Evolutionary conservation across 2,797 vertebrate species (phyloP).

Genomic region (Ctenopoma kingsleyae): DNA sequence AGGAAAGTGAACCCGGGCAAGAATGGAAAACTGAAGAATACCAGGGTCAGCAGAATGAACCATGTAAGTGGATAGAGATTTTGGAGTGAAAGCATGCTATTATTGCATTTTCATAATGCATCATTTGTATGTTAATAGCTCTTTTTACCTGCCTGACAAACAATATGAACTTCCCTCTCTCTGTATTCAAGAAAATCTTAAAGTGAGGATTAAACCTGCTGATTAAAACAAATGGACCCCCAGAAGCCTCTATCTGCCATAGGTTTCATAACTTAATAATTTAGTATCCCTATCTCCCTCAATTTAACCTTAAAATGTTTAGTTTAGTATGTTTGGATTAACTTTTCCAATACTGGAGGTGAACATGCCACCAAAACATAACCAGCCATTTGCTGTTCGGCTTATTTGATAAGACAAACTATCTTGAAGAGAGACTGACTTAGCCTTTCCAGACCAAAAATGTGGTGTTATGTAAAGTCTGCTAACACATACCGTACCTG

Average conservation of each 20-base stretch:
- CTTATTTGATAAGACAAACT: background rate
- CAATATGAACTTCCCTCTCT: slow-evolving; percentile 11
- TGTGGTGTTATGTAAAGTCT: background rate
- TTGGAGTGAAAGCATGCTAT: slow-evolving; percentile 69
- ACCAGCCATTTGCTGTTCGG: background rate
- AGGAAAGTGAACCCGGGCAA: slow-evolving; percentile 33
- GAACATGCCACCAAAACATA: background rate
- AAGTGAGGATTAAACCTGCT: slow-evolving; percentile 26
- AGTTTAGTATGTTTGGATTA: background rate
- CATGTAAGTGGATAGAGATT: slow-evolving; percentile 72
- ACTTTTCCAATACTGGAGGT: background rate
- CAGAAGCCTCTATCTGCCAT: background rate
- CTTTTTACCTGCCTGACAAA: slow-evolving; percentile 51
- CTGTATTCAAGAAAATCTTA: slow-evolving; percentile 8
- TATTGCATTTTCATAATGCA: slow-evolving; percentile 78
- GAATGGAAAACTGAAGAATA: slow-evolving; percentile 58
- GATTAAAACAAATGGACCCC: slow-evolving; percentile 28
- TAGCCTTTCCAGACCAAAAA: too few species aligned
- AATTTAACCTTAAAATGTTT: background rate
- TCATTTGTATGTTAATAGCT: slow-evolving; percentile 71
- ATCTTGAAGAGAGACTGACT: background rate
- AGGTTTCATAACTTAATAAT: background rate
- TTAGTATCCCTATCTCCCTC: background rate
- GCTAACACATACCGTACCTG: background rate
- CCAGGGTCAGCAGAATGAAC: slow-evolving; percentile 72